Base-by-base conservation (phyloP, 2,888 invertebrate species). In the Agrotis exclamationis region DNA sequence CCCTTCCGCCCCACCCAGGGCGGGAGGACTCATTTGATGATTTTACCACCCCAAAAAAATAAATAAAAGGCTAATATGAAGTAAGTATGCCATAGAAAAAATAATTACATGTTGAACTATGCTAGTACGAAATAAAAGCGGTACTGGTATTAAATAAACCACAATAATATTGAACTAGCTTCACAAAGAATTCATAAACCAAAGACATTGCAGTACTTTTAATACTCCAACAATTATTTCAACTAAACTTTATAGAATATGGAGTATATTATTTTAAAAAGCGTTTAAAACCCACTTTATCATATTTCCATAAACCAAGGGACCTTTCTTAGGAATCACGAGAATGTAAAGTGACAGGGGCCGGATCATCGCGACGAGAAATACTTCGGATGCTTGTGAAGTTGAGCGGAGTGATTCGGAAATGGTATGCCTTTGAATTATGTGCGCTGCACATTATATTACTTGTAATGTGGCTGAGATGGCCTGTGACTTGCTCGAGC, bases 381-480 rank as follows among this genome's bases (percentile, higher is more conserved):
- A 87, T 89, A 73, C 81, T 81, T 76, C 53, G 56, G 57, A 79
- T 83, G 80, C 79, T 80, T 56, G 33, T 20, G 76, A 75, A 74
- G 82, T 67, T 85, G 86, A 82, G 63, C 74, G 85, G 76, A 87
- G 83, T 88, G 90, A 88, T 83, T 86, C 85, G 70, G 76, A 87
- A 89, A 90, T 74, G 90, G 89, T 87, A 91, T 90, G 89, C 87
- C 87, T 88, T 86, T 85, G 86, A 83, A 71, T 75, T 76, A 66
- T 80, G 80, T 75, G 79, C 69, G 65, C 64, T 72, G 73, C 72
- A 77, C 50, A 59, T 67, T 59, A 60, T 66, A 48, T 71, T 48
- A 63, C 33, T 50, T 72, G 47, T 39, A 39, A 51, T n/a, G 53
- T 28, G 20, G 44, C 53, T 45, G 14, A 39, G 45, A 16, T 20